Conservation (phyloP, 2,113 vertebrate genomes). For the Rallus limicola region DNA sequence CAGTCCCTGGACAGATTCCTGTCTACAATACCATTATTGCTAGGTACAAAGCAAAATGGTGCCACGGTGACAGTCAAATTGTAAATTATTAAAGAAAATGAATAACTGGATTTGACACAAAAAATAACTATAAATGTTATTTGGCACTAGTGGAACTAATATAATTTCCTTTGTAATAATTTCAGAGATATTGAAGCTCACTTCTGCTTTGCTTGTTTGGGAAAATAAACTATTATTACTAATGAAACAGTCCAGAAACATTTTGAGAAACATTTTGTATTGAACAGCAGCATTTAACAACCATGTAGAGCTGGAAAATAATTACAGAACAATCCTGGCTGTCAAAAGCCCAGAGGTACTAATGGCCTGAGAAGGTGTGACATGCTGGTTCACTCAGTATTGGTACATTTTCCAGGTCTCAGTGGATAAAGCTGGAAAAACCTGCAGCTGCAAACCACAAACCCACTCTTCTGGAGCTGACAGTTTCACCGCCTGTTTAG, state of each 20-base stretch:
- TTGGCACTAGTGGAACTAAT: slow-evolving; percentile 10
- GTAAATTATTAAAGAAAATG: slow-evolving; percentile 49
- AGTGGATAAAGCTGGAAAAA: background rate
- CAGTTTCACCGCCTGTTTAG: background rate
- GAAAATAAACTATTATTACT: slow-evolving; percentile 11
- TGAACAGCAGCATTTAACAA: background rate
- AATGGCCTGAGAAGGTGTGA: background rate
- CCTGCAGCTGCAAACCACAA: background rate
- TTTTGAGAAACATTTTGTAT: background rate
- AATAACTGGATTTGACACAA: background rate
- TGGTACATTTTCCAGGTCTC: background rate
- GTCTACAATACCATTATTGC: background rate
- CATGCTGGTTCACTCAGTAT: background rate
- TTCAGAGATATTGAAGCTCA: background rate
- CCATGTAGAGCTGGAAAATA: background rate
- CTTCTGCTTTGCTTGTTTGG: slow-evolving; percentile 8
- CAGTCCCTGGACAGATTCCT: background rate
- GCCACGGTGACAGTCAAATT: background rate
- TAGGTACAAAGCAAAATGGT: background rate
- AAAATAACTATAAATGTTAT: background rate
- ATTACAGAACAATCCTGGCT: slow-evolving; percentile 1
- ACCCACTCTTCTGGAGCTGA: background rate
- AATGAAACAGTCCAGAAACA: slow-evolving; percentile 8
- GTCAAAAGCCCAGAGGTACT: background rate
- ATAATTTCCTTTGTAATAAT: slow-evolving; percentile 22